phyloP scores from a whole-genome alignment of 2,888 invertebrate genomes.

The Malacosoma neustria region DNA sequence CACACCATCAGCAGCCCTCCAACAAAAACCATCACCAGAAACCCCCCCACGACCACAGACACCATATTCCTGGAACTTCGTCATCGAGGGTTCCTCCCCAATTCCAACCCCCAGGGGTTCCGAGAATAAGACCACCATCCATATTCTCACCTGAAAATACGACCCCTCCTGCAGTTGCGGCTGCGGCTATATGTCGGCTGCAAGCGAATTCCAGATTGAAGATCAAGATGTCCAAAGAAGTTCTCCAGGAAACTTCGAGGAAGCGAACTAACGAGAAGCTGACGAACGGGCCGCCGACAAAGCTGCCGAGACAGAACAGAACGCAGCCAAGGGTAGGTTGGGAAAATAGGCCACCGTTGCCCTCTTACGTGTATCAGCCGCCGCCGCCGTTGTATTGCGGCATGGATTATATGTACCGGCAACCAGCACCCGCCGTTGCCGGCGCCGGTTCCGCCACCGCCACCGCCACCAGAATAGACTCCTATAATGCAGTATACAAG shows the following conservation, averaged over 20 bases:
- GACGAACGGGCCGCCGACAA: conserved; percentile 35
- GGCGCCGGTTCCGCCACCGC: conserved; percentile 77
- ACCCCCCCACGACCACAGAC: conserved; percentile 52
- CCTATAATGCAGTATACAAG: background rate
- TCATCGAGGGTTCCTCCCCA: conserved; percentile 19
- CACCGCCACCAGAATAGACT: conserved; percentile 50
- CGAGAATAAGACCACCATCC: conserved; percentile 70
- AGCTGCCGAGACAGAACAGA: conserved; percentile 54
- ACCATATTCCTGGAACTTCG: conserved; percentile 31
- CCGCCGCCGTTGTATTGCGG: conserved; percentile 44
- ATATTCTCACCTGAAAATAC: conserved; percentile 79
- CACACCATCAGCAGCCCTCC: conserved; percentile 43
- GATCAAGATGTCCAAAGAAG: conserved; percentile 87
- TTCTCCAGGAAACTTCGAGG: conserved; percentile 77
- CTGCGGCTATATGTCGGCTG: conserved; percentile 36
- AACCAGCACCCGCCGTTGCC: conserved; percentile 55
- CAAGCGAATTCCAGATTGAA: conserved; percentile 73
- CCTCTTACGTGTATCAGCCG: conserved; percentile 56
- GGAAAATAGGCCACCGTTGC: conserved; percentile 36
- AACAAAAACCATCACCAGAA: conserved; percentile 51
- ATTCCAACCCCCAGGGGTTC: conserved; percentile 26
- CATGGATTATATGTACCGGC: conserved; percentile 62
- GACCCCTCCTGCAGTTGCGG: conserved; percentile 59
- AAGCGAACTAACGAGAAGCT: conserved; percentile 31
- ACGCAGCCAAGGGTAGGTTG: conserved; percentile 62